Conservation (phyloP, 2,888 invertebrate genomes). For the Lochmaea capreae region DNA sequence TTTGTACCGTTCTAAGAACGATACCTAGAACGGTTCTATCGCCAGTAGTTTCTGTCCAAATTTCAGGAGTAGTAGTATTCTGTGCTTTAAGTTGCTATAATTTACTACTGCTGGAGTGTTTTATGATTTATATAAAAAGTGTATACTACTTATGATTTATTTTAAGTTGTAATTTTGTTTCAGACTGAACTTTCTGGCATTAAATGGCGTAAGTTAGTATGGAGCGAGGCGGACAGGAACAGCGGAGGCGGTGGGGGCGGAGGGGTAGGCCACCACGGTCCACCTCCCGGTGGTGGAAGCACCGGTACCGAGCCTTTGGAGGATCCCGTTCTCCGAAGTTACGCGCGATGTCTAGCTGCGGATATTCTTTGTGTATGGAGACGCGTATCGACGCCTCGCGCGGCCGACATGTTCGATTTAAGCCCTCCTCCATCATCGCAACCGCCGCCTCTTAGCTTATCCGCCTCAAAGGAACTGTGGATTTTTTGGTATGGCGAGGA, state of each 20-base stretch:
- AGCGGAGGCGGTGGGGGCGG: constrained; percentile 61
- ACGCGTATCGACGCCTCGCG: constrained; percentile 77
- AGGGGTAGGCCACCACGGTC: constrained; percentile 48
- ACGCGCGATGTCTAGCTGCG: constrained; percentile 90
- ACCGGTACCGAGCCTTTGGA: constrained; percentile 78
- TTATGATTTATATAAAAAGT: no score
- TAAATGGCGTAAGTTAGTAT: constrained; percentile 97
- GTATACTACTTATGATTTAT: no score
- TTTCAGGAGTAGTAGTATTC: no score
- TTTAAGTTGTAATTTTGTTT: constrained; percentile 58
- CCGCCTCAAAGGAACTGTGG: constrained; percentile 97
- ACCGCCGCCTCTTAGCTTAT: constrained; percentile 81
- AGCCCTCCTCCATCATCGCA: constrained; percentile 64
- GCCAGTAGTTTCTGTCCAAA: no score
- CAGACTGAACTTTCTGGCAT: constrained; percentile 99
- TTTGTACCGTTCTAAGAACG: no score
- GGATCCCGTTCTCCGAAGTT: constrained; percentile 91
- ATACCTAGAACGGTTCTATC: no score
- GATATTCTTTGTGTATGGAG: constrained; percentile 99
- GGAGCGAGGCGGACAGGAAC: constrained; percentile 75
- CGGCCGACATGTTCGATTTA: constrained; percentile 65
- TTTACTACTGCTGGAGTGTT: no score
- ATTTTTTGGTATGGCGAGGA: constrained; percentile 99
- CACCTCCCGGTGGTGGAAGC: constrained; percentile 54
- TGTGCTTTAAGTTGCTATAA: no score